Conservation (phyloP, 2,888 invertebrate species). For the Noctua fimbriata region DNA sequence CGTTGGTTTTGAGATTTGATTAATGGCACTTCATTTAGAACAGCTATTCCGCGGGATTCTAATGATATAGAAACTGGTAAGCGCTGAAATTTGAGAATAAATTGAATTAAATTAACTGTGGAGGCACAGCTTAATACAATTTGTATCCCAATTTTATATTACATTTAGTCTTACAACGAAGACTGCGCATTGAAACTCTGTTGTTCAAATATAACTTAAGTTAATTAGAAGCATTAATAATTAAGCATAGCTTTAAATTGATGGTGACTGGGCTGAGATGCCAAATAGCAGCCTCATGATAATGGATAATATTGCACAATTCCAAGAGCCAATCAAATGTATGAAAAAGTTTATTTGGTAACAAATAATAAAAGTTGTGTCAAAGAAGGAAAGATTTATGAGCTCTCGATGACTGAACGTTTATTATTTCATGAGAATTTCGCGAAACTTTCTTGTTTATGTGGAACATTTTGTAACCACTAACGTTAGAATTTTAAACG, state of each 20-base stretch:
- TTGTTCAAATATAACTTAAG: conserved; percentile 50
- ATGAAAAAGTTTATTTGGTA: conserved; percentile 67
- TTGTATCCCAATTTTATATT: conserved; percentile 50
- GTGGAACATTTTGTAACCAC: conserved; percentile 57
- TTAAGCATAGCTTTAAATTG: conserved; percentile 31
- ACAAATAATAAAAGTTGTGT: conserved; percentile 73
- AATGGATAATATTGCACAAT: conserved; percentile 40
- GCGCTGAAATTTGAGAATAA: conserved; percentile 55
- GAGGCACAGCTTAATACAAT: conserved; percentile 49
- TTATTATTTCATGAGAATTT: conserved; percentile 70
- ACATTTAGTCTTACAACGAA: conserved; percentile 36
- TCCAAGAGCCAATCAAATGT: conserved; percentile 63
- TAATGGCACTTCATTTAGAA: conserved; percentile 76
- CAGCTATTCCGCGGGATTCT: conserved; percentile 71
- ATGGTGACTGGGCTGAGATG: conserved; percentile 43
- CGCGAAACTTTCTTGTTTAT: conserved; percentile 65
- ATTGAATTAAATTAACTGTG: conserved; percentile 61
- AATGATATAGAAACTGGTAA: conserved; percentile 68
- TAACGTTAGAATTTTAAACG: conserved; percentile 56
- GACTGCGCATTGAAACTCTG: conserved; percentile 28
- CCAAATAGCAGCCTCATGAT: conserved; percentile 8
- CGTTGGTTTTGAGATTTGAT: conserved; percentile 79
- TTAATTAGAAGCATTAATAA: conserved; percentile 43
- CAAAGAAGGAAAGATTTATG: conserved; percentile 73
- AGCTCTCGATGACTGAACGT: conserved; percentile 70